Base-by-base conservation (phyloP, 2,113 vertebrate genomes). In the Rhagologus leucostigma region DNA sequence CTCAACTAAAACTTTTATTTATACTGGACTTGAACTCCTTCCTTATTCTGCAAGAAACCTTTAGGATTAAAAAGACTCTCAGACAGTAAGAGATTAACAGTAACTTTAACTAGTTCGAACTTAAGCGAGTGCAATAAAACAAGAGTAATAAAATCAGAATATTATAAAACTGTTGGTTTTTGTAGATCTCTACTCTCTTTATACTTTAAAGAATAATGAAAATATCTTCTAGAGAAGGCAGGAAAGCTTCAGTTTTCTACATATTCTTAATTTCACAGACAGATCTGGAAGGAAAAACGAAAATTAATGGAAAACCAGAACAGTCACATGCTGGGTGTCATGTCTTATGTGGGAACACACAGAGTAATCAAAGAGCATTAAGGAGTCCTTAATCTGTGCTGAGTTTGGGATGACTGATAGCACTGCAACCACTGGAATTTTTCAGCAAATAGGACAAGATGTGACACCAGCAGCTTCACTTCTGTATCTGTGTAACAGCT, bases 271-370 rank as follows among this genome's bases (percentile, higher is more conserved):
- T 73, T 90, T 83, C 29, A 47, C 15, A 32, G 63, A 13, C 9
- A 49, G 14, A 9, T 23, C 26, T 75, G 7, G 17, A 83, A 69
- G 4, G 30, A 84, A 80, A 83, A 22, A 16, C 15, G 12, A 80
- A 90, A 90, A 89, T 49, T 22, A 44, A 57, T 57, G 22, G 17
- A 78, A 81, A 91, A 52, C 1, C n/a, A 49, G 37, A 87, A 27
- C 6, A 89, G 39, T 64, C 49, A 44, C 21, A 35, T 3, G 0
- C 20, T 86, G 21, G 23, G 7, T 41, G 18, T 41, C 35, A 8
- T 17, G 15, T n/a, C n/a, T 63, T 20, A 22, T 0, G 1, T 41
- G 41, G 41, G 12, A 81, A 9, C 26, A 67, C 5, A n/a, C 2
- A 10, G 10, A 42, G 12, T 67, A 78, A 77, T 84, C 69, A 46